Evolutionary conservation across 2,797 vertebrate species (phyloP).

Genomic region (Lemur catta): DNA sequence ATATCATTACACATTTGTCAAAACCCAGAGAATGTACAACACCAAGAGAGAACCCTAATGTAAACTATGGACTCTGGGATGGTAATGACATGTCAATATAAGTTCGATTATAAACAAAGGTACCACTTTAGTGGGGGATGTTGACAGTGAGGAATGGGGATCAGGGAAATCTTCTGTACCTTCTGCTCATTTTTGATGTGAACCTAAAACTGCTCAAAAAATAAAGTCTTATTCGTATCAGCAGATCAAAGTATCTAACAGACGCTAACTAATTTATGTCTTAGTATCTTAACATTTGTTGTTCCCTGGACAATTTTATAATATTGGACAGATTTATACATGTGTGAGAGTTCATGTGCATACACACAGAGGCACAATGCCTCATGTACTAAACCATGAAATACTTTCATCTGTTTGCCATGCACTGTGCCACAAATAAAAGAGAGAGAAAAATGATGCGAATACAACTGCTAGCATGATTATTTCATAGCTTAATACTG

Average conservation of each 20-base stretch:
- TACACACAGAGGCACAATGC: not conserved
- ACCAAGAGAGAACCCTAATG: not conserved
- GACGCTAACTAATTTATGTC: not conserved
- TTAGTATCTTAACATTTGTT: not conserved
- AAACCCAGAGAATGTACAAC: not conserved
- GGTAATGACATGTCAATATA: not conserved
- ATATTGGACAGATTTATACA: not conserved
- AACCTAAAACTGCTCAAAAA: not conserved
- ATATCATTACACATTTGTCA: not conserved
- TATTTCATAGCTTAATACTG: not conserved
- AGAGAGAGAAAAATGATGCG: not conserved
- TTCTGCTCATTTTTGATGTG: not conserved
- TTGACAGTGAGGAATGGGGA: not conserved
- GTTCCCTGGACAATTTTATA: not conserved
- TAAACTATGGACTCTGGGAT: not conserved
- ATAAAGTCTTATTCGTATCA: not conserved
- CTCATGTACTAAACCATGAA: slow-evolving; percentile 1
- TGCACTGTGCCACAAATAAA: not conserved
- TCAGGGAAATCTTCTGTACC: not conserved
- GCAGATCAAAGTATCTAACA: not conserved
- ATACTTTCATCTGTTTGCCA: not conserved
- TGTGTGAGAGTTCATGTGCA: not conserved
- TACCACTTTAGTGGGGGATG: not conserved
- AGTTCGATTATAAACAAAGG: not conserved
- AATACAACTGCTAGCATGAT: not conserved